A percentile compares a stretch with the other conserved stretches of the same genome.
Evolutionary conservation across 1,140 invertebrate genomes (phyloP).

Genomic region (Metaphire vulgaris): DNA sequence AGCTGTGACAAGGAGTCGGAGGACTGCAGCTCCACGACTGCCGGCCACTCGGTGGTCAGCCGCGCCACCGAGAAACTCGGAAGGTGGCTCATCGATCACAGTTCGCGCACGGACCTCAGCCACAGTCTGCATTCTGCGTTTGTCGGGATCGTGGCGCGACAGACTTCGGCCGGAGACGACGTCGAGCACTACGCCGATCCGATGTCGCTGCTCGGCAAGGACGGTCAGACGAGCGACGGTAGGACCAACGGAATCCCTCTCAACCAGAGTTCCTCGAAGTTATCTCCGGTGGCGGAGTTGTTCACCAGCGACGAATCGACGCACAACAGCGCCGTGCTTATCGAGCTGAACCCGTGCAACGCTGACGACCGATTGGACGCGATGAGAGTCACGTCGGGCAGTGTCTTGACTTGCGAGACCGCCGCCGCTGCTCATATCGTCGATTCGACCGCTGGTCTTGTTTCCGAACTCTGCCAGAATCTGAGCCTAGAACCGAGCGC

Average conservation of each 20-base stretch:
- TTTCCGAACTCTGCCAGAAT: too few relatives aligned
- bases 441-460: too few relatives aligned
- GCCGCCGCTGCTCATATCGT: too few relatives aligned
- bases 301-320: neutral
- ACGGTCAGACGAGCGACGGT: neutral
- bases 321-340: neutral
- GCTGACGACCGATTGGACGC: neutral
- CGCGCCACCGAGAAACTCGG: conserved; percentile 8
- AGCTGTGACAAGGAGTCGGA: conserved; percentile 15
- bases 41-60: neutral
- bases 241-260: too few relatives aligned
- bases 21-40: neutral
- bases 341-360: neutral
- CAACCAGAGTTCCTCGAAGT: neutral
- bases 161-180: neutral
- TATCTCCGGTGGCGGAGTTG: neutral
- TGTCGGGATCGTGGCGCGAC: neutral
- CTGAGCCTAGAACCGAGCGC: too few relatives aligned
- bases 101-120: conserved; percentile 5
- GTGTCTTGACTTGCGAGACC: too few relatives aligned
- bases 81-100: conserved; percentile 17
- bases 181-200: neutral
- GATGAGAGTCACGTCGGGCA: too few relatives aligned
- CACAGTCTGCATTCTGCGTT: neutral
- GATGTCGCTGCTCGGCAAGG: neutral